Evolutionary conservation across 2,888 invertebrate genomes (phyloP), one percentile per base, ranked within the genome.

Genomic region (Ashinkailepas kermadecensis): DNA sequence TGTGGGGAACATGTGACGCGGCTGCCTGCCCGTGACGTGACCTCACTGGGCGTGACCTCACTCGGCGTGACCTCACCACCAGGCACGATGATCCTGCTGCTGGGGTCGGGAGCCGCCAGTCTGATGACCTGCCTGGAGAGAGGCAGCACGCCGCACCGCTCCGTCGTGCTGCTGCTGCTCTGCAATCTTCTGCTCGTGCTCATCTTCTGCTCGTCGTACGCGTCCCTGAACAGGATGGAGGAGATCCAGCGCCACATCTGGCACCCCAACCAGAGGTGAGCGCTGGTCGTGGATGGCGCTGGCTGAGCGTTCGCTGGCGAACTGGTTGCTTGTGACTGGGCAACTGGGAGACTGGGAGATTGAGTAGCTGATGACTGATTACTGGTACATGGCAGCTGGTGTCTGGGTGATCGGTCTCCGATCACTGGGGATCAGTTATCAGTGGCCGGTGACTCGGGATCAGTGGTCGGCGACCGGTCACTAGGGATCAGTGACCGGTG

Each of bases 191-290:
- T 91, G 86, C 88, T 91, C 82, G 87, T 91, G 81, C 87, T 91
- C 83, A 87, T 91, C 82, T 89, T 91, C 86, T 85, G 91, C 81
- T 91, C 91, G 54, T 91, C 91, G 39, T 89, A 89, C 80, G 87
- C 90, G 78, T 87, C 91, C 80, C 88, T 91, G 12, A 90, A 90
- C 86, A 88, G 91, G 85, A 90, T 91, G 85, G 88, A 90, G 83
- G 87, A 88, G 85, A 86, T 89, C 18, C 88, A 89, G 83, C 84
- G 85, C 78, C 85, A 56, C 56, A 74, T 74, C 56, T 21, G 56
- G 74, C 13, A 9, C 9, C 74, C 74, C 74, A 56, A 18, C 74
- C 74, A 74, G 54, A 11, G 74, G 74, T 74, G 70, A 70, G 39
- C 59, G 59, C 12, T 11, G 59, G 3, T 15, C 59, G 39, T 64